phyloP scores from a whole-genome alignment of 2,113 vertebrate genomes.

The Eublepharis macularius region DNA sequence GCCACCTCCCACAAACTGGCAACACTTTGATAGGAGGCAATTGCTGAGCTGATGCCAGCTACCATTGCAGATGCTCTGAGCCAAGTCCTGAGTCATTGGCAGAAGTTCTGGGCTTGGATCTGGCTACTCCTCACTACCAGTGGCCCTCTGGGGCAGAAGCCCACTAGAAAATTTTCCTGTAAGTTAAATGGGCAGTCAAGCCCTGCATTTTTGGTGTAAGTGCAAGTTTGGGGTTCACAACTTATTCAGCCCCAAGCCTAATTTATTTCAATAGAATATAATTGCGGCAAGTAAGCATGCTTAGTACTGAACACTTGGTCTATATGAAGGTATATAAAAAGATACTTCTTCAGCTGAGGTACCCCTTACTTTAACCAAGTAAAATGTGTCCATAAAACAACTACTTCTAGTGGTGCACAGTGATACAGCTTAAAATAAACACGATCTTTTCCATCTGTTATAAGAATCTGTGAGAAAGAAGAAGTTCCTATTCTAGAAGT shows the following conservation, averaged over 20 bases:
- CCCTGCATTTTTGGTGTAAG: not conserved
- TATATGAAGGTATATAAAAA: constrained; percentile 20
- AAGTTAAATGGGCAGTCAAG: too few species aligned
- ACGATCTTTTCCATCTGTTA: not conserved
- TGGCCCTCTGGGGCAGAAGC: not conserved
- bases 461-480: constrained; percentile 48
- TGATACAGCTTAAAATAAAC: not conserved
- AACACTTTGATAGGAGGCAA: too few species aligned
- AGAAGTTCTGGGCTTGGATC: too few species aligned
- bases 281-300: not conserved
- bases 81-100: too few species aligned
- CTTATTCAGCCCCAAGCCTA: not conserved
- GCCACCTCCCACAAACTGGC: too few species aligned
- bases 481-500: constrained; percentile 40
- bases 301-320: not conserved
- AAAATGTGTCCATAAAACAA: constrained; percentile 13
- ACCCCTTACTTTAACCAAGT: constrained; percentile 15
- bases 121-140: too few species aligned
- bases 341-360: not conserved
- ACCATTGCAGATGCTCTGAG: too few species aligned
- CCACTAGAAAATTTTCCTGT: not conserved
- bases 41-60: too few species aligned
- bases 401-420: not conserved
- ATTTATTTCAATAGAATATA: not conserved
- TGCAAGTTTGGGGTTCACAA: not conserved